Conservation (phyloP, 2,888 invertebrate genomes). For the Phoronis australis region DNA sequence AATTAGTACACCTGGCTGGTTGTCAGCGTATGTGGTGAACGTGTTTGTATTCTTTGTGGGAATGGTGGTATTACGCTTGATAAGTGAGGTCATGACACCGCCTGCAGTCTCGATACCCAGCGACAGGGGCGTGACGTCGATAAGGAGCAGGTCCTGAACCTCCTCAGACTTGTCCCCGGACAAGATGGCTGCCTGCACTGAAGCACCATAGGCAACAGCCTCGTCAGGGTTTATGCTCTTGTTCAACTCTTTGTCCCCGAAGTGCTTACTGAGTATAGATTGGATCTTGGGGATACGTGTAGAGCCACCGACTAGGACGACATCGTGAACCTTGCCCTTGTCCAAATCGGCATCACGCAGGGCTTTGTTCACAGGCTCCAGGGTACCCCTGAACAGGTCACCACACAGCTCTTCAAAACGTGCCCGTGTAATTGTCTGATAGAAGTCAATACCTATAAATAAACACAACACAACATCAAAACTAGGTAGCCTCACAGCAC, state of each 20-base stretch:
- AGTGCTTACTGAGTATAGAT: slow-evolving; percentile 74
- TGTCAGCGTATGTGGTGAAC: slow-evolving; percentile 95
- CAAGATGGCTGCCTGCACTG: slow-evolving; percentile 84
- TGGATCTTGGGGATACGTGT: slow-evolving; percentile 98
- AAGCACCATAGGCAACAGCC: slow-evolving; percentile 56
- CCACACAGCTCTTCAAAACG: slow-evolving; percentile 94
- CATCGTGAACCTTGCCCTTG: slow-evolving; percentile 72
- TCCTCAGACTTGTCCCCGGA: slow-evolving; percentile 53
- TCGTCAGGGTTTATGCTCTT: slow-evolving; percentile 55
- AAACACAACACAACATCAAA: too few species aligned
- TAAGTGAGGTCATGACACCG: slow-evolving; percentile 91
- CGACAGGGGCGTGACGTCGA: slow-evolving; percentile 62
- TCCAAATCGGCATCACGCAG: slow-evolving; percentile 80
- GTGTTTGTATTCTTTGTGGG: slow-evolving; percentile 95
- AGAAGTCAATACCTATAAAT: slow-evolving; percentile 93
- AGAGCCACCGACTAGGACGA: slow-evolving; percentile 79
- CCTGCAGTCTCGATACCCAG: slow-evolving; percentile 84
- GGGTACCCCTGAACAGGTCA: slow-evolving; percentile 89
- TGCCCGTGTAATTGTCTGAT: slow-evolving; percentile 89
- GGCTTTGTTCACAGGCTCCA: slow-evolving; percentile 96
- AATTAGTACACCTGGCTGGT: slow-evolving; percentile 71
- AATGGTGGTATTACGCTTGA: slow-evolving; percentile 95
- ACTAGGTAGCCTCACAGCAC: too few species aligned
- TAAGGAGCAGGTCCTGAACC: slow-evolving; percentile 50
- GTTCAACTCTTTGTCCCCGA: slow-evolving; percentile 53